These are phyloP conservation scores for Channa argus DNA, from an alignment of 2,113 vertebrate species.

Conservation along the genomic window DNA sequence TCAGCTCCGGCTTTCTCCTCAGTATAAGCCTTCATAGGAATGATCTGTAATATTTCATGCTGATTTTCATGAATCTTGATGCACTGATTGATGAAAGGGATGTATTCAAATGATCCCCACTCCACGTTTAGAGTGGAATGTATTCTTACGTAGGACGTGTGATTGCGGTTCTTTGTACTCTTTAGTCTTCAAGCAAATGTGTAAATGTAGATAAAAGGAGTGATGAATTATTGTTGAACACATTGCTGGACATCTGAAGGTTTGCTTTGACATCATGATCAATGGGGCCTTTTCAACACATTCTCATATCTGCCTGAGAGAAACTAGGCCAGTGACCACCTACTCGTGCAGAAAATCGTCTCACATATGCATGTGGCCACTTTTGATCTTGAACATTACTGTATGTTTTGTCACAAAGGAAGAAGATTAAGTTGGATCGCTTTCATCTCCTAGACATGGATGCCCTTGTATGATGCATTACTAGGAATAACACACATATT, in stretches of 20 bases:
- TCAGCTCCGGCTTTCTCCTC: not conserved
- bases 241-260: conserved; percentile 46
- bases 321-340: conserved; percentile 39
- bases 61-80: not conserved
- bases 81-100: not conserved
- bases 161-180: conserved; percentile 3
- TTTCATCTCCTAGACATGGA: conserved; percentile 20
- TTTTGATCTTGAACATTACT: conserved; percentile 29
- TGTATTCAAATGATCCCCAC: not conserved
- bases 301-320: conserved; percentile 25
- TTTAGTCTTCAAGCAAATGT: conserved; percentile 21
- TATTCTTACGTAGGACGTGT: not conserved
- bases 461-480: not conserved
- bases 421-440: conserved; percentile 1
- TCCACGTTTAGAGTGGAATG: not conserved
- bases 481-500: not conserved
- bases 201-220: conserved; percentile 42
- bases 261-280: conserved; percentile 60
- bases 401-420: conserved; percentile 16
- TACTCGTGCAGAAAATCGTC: conserved; percentile 7
- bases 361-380: conserved; percentile 6
- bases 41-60: not conserved
- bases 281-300: conserved; percentile 49
- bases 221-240: conserved; percentile 49
- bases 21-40: not conserved